Evolutionary conservation across 92 coral and sea anemone species (phyloP).

Genomic region (Muricea muricata): DNA sequence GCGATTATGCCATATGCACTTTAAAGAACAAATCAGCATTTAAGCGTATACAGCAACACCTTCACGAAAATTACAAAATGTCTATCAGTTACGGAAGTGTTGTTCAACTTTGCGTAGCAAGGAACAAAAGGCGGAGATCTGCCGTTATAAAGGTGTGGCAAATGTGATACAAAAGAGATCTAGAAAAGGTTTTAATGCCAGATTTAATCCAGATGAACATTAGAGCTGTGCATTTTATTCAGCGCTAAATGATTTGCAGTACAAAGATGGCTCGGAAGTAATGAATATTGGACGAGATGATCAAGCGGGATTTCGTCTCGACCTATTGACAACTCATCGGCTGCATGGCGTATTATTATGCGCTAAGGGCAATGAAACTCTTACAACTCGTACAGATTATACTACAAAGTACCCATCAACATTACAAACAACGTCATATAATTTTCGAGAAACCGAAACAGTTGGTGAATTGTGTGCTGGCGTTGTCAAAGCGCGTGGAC

Average conservation of each 20-base stretch:
- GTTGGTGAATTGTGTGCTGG: conserved; percentile 59
- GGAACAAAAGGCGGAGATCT: conserved; percentile 26
- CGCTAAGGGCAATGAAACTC: conserved; percentile 22
- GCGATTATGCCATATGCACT: no score
- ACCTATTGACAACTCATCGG: conserved; percentile 40
- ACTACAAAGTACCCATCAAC: conserved; percentile 29
- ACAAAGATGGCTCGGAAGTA: conserved; percentile 15
- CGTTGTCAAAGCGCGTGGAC: conserved; percentile 25
- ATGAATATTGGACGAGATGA: conserved; percentile 41
- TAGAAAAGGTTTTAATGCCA: conserved; percentile 54
- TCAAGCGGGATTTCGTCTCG: conserved; percentile 67
- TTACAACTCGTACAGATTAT: conserved; percentile 55
- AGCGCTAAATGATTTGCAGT: conserved; percentile 47
- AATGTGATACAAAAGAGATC: conserved; percentile 38
- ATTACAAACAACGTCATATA: conserved; percentile 52
- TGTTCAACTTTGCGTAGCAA: conserved; percentile 40
- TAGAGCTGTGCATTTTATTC: conserved; percentile 53
- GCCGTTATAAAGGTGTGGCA: conserved; percentile 62
- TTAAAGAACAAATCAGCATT: conserved; percentile 22
- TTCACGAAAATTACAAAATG: conserved; percentile 6
- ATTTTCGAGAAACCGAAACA: conserved; percentile 33
- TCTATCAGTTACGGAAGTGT: conserved; percentile 27
- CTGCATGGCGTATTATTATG: conserved; percentile 22
- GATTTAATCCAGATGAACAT: conserved; percentile 60
- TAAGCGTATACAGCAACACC: conserved; percentile 17